phyloP scores from a whole-genome alignment of 2,888 invertebrate genomes.

The Lepidocyrtoides sp. region DNA sequence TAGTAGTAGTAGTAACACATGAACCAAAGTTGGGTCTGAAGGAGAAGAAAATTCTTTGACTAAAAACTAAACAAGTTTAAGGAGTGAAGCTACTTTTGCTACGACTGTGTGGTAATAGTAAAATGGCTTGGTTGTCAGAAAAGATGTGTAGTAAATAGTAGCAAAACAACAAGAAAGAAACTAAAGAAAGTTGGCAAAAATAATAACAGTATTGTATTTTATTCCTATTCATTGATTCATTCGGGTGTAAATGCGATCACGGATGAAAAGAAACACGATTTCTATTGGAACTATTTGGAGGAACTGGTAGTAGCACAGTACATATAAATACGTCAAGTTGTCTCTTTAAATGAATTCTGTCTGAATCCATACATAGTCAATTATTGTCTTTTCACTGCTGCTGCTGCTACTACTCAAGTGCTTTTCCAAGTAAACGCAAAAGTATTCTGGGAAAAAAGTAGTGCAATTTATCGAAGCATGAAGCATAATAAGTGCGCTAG shows the following conservation, averaged over 20 bases:
- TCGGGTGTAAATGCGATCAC: constrained; percentile 23
- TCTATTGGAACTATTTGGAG: not conserved
- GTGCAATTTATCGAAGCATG: constrained; percentile 26
- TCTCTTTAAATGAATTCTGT: constrained; percentile 30
- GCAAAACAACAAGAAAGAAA: not conserved
- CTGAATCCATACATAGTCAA: constrained; percentile 23
- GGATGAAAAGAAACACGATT: not conserved
- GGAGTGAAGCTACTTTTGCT: too few species aligned
- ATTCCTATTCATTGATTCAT: constrained; percentile 48
- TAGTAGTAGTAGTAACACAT: not conserved
- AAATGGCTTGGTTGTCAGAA: constrained; percentile 75
- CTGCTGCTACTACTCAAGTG: not conserved
- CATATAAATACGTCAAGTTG: constrained; percentile 39
- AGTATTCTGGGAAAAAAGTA: not conserved
- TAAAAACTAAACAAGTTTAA: not conserved
- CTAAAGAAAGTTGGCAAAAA: constrained; percentile 37
- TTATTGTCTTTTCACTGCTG: constrained; percentile 9
- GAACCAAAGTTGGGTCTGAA: constrained; percentile 31
- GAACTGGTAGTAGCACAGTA: not conserved
- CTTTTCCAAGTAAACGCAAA: not conserved
- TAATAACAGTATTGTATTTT: not conserved
- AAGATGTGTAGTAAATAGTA: not conserved
- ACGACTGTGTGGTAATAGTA: not conserved
- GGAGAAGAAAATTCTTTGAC: not conserved
- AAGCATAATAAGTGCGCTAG: not conserved